Evolutionary conservation across 2,888 invertebrate species (phyloP).

Genomic region (Folsomia manolachei): DNA sequence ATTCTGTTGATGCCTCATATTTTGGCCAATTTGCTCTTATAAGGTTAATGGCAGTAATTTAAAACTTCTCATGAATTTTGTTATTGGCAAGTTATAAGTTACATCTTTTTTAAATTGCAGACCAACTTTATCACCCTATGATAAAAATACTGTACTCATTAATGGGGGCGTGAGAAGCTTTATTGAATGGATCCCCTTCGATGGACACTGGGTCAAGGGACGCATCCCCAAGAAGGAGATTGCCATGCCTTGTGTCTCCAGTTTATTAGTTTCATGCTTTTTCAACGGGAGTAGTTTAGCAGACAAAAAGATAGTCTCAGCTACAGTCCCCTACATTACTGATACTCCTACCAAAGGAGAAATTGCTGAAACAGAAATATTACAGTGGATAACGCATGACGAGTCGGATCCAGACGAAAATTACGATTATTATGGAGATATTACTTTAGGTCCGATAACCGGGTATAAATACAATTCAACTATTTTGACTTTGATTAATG

Average conservation of each 20-base stretch:
- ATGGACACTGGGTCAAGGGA: background rate
- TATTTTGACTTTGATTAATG: background rate
- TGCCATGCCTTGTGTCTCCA: background rate
- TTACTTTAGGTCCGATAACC: background rate
- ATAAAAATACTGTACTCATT: background rate
- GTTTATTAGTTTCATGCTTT: background rate
- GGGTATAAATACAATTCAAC: background rate
- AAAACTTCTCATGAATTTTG: background rate
- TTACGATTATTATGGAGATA: background rate
- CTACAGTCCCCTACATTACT: no score
- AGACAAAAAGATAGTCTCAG: background rate
- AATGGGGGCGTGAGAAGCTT: background rate
- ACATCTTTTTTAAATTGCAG: no score
- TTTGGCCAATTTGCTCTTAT: background rate
- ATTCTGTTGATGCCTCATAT: background rate
- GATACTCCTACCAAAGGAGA: no score
- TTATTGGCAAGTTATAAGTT: no score
- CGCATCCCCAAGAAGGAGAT: background rate
- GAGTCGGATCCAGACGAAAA: background rate
- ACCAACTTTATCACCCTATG: background rate
- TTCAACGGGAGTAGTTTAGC: background rate
- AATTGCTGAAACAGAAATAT: background rate
- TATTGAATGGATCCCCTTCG: background rate
- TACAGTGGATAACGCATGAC: background rate
- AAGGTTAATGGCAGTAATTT: background rate